Evolutionary conservation across 2,797 vertebrate genomes (phyloP).

Genomic region (Graptemys geographica): DNA sequence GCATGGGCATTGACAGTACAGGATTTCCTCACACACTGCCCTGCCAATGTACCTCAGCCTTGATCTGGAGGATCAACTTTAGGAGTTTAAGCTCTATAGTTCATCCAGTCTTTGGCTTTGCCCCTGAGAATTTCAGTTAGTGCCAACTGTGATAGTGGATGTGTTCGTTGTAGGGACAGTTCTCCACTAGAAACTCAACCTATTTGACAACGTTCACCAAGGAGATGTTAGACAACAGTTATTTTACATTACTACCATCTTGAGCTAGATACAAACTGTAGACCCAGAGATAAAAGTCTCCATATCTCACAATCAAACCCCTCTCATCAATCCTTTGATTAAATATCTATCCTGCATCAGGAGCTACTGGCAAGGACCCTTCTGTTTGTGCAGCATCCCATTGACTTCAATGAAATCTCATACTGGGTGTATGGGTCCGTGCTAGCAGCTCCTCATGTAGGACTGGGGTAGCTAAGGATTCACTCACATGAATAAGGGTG

Average conservation of each 20-base stretch:
- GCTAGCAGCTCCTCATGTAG: neutral
- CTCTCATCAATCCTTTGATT: neutral
- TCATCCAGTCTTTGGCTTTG: neutral
- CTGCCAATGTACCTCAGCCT: fast-evolving
- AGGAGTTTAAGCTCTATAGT: neutral
- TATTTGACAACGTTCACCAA: neutral
- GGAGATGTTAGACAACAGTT: neutral
- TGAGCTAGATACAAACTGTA: neutral
- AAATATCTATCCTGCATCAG: neutral
- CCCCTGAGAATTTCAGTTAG: neutral
- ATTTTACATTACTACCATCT: neutral
- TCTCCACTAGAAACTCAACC: neutral
- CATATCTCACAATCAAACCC: neutral
- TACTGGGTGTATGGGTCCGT: neutral
- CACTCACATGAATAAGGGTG: neutral
- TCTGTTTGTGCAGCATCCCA: neutral
- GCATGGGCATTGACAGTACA: neutral
- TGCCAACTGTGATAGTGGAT: neutral
- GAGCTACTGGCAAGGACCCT: neutral
- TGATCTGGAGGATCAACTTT: fast-evolving
- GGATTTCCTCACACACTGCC: neutral
- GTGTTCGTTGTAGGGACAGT: neutral
- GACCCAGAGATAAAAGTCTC: neutral
- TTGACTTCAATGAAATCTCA: neutral
- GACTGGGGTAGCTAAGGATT: neutral